Evolutionary conservation across 1,140 invertebrate genomes (phyloP).

Genomic region (Oppia nitens): DNA sequence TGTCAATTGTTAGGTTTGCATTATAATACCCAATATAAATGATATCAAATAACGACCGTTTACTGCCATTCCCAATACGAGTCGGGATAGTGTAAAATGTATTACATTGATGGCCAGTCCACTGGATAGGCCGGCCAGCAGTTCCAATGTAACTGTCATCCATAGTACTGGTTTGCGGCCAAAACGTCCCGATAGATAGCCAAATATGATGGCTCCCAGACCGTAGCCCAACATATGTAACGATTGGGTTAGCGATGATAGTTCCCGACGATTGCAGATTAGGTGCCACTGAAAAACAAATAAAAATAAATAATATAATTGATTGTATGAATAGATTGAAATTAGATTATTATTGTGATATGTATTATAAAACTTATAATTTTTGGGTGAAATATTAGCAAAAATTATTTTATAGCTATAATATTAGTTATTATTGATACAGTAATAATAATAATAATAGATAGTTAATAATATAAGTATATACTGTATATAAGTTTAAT

Average conservation of each 20-base stretch:
- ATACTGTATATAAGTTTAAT: too few species aligned
- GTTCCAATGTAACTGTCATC: conserved; percentile 16
- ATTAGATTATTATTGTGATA: too few species aligned
- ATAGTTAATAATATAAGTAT: too few species aligned
- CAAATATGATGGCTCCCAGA: conserved; percentile 56
- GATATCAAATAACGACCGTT: conserved; percentile 1
- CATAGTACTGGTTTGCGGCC: conserved; percentile 16
- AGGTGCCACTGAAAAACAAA: conserved; percentile 55
- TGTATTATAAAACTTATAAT: too few species aligned
- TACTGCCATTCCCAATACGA: conserved; percentile 3
- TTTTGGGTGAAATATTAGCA: too few species aligned
- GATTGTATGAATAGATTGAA: too few species aligned
- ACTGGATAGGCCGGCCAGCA: not conserved
- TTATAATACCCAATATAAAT: conserved; percentile 4
- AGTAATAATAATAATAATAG: too few species aligned
- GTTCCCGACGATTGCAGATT: conserved; percentile 48
- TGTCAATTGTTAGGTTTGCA: not conserved
- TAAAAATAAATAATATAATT: too few species aligned
- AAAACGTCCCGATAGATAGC: conserved; percentile 58
- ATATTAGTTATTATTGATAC: too few species aligned
- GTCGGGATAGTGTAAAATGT: conserved; percentile 5
- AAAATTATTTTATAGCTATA: too few species aligned
- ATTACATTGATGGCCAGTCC: conserved; percentile 5
- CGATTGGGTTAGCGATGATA: conserved; percentile 50
- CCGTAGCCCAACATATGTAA: conserved; percentile 67